Evolutionary conservation across 2,888 invertebrate species (phyloP).

Genomic region (Hyalella azteca): DNA sequence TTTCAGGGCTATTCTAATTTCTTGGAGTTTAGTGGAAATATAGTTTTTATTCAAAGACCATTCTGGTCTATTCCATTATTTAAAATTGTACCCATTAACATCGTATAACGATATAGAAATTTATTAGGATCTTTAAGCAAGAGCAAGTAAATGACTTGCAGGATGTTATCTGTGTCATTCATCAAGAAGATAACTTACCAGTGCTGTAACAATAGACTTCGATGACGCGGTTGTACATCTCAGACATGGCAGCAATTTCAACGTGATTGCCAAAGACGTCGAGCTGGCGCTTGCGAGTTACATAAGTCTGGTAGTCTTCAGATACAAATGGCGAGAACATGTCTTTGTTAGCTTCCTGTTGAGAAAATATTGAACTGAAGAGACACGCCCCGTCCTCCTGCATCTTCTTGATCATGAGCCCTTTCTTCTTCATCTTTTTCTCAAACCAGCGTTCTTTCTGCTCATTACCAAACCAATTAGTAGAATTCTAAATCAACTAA

Average conservation of each 20-base stretch:
- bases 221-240: constrained; percentile 85
- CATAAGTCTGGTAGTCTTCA: constrained; percentile 83
- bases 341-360: constrained; percentile 80
- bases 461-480: not conserved
- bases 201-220: constrained; percentile 82
- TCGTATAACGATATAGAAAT: too few species aligned
- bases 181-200: constrained; percentile 65
- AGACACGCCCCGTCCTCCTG: constrained; percentile 88
- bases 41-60: too few species aligned
- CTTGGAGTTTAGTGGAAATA: too few species aligned
- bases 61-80: too few species aligned
- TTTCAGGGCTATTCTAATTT: too few species aligned
- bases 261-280: constrained; percentile 79
- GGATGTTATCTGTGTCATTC: too few species aligned
- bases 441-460: constrained; percentile 75
- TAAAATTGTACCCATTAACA: too few species aligned
- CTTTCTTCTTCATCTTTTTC: constrained; percentile 74
- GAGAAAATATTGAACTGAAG: constrained; percentile 74
- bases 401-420: constrained; percentile 80
- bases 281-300: constrained; percentile 73
- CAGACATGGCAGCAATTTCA: constrained; percentile 88
- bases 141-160: too few species aligned
- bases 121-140: too few species aligned
- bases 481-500: not conserved
- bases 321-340: constrained; percentile 88